A percentile compares a stretch with the other conserved stretches of the same genome.
phyloP scores from a whole-genome alignment of 1,140 invertebrate species.

The Drosophila bifasciata region DNA sequence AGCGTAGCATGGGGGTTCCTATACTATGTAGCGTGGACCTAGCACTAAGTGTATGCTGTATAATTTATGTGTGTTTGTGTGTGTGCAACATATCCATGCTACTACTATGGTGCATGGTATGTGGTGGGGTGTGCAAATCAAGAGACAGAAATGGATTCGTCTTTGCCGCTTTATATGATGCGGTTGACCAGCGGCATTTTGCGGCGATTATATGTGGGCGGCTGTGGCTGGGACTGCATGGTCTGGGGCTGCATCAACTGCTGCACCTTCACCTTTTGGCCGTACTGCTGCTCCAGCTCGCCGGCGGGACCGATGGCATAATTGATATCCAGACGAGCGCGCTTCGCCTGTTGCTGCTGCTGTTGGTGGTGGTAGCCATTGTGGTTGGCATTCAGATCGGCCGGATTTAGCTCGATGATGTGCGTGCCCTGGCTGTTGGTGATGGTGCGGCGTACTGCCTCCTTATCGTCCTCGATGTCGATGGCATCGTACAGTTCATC shows the following conservation, averaged over 20 bases:
- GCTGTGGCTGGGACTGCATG: constrained; percentile 42
- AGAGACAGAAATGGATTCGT: background rate
- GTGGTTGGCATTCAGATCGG: constrained; percentile 70
- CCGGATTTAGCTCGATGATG: constrained; percentile 77
- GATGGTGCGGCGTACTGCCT: constrained; percentile 83
- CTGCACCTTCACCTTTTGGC: constrained; percentile 73
- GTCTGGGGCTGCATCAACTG: constrained; percentile 52
- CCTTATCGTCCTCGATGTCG: constrained; percentile 85
- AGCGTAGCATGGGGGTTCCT: constrained; percentile 55
- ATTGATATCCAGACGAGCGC: constrained; percentile 77
- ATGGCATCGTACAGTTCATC: constrained; percentile 85
- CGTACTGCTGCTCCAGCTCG: constrained; percentile 73
- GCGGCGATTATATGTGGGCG: constrained; percentile 84
- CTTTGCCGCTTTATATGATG: constrained; percentile 82
- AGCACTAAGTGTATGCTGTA: constrained; percentile 50
- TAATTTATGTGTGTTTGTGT: constrained; percentile 9
- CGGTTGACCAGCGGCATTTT: constrained; percentile 86
- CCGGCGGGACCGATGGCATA: constrained; percentile 81
- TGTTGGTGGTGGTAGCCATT: constrained; percentile 60
- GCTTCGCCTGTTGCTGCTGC: constrained; percentile 54
- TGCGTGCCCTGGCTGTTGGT: constrained; percentile 33
- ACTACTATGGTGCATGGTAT: background rate
- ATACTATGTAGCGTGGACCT: constrained; percentile 40
- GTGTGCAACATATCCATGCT: too few species aligned
- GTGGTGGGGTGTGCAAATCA: constrained; percentile 9